Conservation (phyloP, 2,113 vertebrate genomes). For the Oxyura jamaicensis region DNA sequence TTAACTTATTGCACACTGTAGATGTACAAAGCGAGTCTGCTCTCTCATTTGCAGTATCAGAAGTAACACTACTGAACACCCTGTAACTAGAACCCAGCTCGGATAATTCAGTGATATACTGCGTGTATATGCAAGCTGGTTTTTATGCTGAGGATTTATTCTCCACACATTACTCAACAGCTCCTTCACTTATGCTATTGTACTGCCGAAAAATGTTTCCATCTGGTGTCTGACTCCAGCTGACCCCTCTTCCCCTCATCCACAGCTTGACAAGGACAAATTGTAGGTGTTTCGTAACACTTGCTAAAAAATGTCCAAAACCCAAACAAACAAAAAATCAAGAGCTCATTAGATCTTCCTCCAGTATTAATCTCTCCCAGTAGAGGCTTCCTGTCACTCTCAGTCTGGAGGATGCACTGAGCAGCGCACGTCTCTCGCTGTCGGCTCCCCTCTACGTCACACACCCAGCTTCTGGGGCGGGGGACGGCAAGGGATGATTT, state of each 20-base stretch:
- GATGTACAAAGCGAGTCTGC: neutral
- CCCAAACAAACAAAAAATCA: conserved; percentile 59
- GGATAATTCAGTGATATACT: neutral
- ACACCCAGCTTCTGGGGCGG: neutral
- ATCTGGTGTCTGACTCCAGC: conserved; percentile 83
- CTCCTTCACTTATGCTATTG: conserved; percentile 63
- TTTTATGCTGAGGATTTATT: conserved; percentile 59
- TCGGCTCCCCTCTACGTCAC: neutral
- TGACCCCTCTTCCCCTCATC: conserved; percentile 64
- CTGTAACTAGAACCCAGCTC: neutral
- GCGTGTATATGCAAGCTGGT: neutral
- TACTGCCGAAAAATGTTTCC: conserved; percentile 79
- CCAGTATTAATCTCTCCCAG: conserved; percentile 20
- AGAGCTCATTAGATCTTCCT: conserved; percentile 49
- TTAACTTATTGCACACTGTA: neutral
- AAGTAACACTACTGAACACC: neutral
- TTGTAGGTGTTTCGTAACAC: conserved; percentile 45
- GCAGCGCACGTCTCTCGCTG: rapidly evolving
- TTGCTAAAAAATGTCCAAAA: conserved; percentile 8
- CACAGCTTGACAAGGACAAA: conserved; percentile 58
- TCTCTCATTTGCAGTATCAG: neutral
- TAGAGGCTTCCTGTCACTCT: conserved; percentile 35
- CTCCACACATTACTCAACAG: conserved; percentile 65
- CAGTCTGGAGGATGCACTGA: neutral
- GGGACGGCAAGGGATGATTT: neutral